These are phyloP conservation scores for Campylorhamphus procurvoides DNA, from an alignment of 2,113 vertebrate genomes.

Conservation along the genomic window DNA sequence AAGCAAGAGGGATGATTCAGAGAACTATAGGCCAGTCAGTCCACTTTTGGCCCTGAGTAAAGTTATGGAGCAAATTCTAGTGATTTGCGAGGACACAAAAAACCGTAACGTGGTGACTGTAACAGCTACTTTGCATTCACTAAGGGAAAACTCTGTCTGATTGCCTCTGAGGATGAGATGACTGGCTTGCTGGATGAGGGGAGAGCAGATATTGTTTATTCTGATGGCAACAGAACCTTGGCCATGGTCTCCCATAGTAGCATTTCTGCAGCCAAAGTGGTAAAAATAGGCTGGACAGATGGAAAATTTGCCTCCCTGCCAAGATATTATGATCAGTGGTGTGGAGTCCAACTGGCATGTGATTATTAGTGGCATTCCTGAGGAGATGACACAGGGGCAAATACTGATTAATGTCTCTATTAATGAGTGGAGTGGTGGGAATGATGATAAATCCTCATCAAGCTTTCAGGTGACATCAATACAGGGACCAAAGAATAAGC, in stretches of 20 bases:
- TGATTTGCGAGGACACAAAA: not conserved
- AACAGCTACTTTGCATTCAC: not conserved
- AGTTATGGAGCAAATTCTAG: not conserved
- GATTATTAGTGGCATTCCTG: not conserved
- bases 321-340: not conserved
- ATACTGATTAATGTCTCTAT: constrained; percentile 23
- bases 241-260: not conserved
- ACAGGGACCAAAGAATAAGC: not conserved
- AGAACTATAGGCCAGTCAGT: not conserved
- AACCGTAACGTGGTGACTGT: not conserved
- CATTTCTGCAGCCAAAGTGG: not conserved
- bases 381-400: not conserved
- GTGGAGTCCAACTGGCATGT: not conserved
- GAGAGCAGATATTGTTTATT: not conserved
- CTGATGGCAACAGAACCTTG: not conserved
- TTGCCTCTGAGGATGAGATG: not conserved
- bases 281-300: constrained; percentile 9
- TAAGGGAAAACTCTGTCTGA: not conserved
- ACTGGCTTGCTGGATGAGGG: not conserved
- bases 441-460: constrained; percentile 21
- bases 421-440: not conserved
- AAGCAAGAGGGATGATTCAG: not conserved
- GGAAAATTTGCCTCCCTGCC: not conserved
- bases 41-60: not conserved
- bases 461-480: not conserved